Evolutionary conservation across 2,113 vertebrate genomes (phyloP), one percentile per base, ranked within the genome.

Genomic region (Oreochromis aureus): DNA sequence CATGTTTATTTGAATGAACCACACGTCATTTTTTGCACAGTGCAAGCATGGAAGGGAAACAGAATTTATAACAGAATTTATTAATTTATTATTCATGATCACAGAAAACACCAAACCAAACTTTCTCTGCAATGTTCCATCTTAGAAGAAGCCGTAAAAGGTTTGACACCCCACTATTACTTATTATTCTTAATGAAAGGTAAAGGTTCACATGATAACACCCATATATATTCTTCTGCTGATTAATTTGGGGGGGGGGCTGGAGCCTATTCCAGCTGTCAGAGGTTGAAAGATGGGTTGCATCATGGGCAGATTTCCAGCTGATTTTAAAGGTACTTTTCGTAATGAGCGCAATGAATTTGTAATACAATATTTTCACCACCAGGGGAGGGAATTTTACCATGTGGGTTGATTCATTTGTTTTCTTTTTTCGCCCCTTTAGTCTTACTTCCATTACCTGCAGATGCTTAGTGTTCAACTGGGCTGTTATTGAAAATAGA

Each of bases 321-420:
- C n/a, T 1, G n/a, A 44, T 71, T 71, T 71, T 71, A 71, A 71
- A 71, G 66, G 12, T 71, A 24, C n/a, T 71, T 24, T 44, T 24
- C 3, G 36, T 44, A 41, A 71, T 24, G n/a, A 71, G 1, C n/a
- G n/a, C 36, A 44, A 71, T 71, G n/a, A 15, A 41, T 15, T 24
- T 71, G 66, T 71, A 71, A 24, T 22, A 0, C 36, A 71, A 0
- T 1, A 24, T 39, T 44, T 71, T 24, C 7, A 71, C 66, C 36
- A 71, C 66, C 11, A 71, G 66, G 66, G 12, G 66, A 15, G 36
- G 24, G 7, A 41, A 15, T 44, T 9, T 71, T 16, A 44, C 36
- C 36, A 44, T 9, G 36, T 24, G 66, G 36, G 1, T 71, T 24
- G 0, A n/a, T n/a, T 7, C 3, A 39, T 36, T 36, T 0, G 4